A percentile compares a stretch with the other conserved stretches of the same genome.
These are phyloP conservation scores for Crocodylus rhombifer DNA, from an alignment of 2,797 vertebrate species.

Conservation along the genomic window DNA sequence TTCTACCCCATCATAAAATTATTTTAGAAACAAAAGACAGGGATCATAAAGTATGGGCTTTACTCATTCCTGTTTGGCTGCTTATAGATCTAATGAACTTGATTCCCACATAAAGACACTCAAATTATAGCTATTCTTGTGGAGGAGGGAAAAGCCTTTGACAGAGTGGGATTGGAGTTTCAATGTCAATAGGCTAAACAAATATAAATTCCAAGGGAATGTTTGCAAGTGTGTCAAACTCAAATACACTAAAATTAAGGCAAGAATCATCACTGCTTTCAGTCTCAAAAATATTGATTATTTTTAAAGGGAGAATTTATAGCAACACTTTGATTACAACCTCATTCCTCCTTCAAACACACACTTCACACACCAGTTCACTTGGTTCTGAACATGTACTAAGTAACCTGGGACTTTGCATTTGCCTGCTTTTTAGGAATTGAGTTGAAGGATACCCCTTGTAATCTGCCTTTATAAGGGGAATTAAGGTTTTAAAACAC, in stretches of 20 bases:
- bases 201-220: not conserved
- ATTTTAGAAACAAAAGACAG: accelerated
- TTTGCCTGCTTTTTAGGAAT: not conserved
- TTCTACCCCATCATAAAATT: not conserved
- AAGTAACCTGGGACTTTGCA: not conserved
- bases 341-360: not conserved
- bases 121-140: not conserved
- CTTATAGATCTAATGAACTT: not conserved
- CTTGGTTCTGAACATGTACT: too few relatives aligned
- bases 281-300: not conserved
- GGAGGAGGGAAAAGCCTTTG: not conserved
- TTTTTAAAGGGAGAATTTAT: not conserved
- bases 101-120: not conserved
- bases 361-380: not conserved
- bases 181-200: not conserved
- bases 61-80: not conserved
- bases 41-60: accelerated
- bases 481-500: too few relatives aligned
- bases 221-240: not conserved
- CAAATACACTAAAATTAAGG: not conserved
- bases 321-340: not conserved
- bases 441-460: not conserved
- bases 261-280: not conserved
- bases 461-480: too few relatives aligned
- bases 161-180: not conserved